Conservation (phyloP, 2,113 vertebrate genomes). For the Plecotus auritus region DNA sequence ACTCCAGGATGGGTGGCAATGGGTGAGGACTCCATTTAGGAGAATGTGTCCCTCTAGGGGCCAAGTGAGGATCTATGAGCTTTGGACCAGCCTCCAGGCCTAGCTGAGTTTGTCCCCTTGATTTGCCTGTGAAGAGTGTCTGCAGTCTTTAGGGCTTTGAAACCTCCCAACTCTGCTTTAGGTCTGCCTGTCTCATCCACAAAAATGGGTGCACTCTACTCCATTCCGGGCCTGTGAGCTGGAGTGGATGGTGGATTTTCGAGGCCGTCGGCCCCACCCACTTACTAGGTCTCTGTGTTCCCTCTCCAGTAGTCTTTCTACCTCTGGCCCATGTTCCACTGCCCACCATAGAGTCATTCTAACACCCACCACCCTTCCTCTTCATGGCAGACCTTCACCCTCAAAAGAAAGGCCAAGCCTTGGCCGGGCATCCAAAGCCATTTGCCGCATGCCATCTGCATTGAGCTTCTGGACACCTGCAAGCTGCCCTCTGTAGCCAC, state of each 20-base stretch:
- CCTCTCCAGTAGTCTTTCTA: background rate
- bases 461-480: background rate
- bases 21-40: rapidly evolving
- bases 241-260: rapidly evolving
- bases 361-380: background rate
- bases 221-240: background rate
- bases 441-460: background rate
- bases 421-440: rapidly evolving
- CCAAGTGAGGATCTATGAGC: background rate
- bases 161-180: background rate
- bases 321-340: rapidly evolving
- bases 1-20: background rate
- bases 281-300: rapidly evolving
- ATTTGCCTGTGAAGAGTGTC: background rate
- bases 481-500: too few species aligned
- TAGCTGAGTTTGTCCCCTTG: background rate
- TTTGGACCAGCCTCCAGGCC: background rate
- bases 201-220: background rate
- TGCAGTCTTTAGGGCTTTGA: background rate
- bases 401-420: background rate
- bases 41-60: background rate
- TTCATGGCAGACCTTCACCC: rapidly evolving
- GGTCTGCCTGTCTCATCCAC: too few species aligned
- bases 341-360: background rate
- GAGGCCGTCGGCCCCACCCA: rapidly evolving